Base-by-base conservation (phyloP, 1,140 invertebrate genomes). In the Calephelis nemesis region DNA sequence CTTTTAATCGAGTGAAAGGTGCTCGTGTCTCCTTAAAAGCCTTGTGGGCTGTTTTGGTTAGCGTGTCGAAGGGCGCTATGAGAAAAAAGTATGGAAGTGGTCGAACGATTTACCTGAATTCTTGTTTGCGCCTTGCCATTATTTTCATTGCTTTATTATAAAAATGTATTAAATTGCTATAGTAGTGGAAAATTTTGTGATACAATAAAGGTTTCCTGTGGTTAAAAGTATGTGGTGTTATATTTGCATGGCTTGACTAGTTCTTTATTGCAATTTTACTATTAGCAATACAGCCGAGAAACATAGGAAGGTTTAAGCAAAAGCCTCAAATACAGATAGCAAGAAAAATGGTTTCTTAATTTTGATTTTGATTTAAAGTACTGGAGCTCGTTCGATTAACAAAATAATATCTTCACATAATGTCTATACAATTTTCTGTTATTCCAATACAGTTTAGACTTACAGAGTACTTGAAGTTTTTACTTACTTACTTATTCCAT, bases 31-130 rank as follows among this genome's bases (percentile, higher is more conserved):
- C 82, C 81, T 87, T 85, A 83, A 88, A 85, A 84, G 78, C 81
- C 79, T 85, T 87, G 81, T 84, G 76, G 82, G 78, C 75, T 79
- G 73, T 82, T 77, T 81, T 83, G 72, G 84, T 86, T 88, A 88
- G 79, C 82, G 68, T 75, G 67, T 69, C 74, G 77, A 74, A 71
- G 76, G 69, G 63, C 68, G 75, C 73, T 78, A 74, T 78, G 72
- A 71, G 71, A 73, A 82, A 78, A 74, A 75, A 71, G 63, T 68
- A 48, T 68, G 12, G 63, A 72, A 74, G 42, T 66, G 49, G 40
- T 52, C 49, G 48, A 66, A 65, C 19, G 39, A 13, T 45, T 54
- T 66, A 54, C 64, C 64, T 66, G 64, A 40, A 58, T 66, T 45
- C n/a, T 58, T 58, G 50, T 66, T 66, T 66, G 40, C 50, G 6